phyloP scores from a whole-genome alignment of 2,797 vertebrate genomes.

The Zalophus californianus region DNA sequence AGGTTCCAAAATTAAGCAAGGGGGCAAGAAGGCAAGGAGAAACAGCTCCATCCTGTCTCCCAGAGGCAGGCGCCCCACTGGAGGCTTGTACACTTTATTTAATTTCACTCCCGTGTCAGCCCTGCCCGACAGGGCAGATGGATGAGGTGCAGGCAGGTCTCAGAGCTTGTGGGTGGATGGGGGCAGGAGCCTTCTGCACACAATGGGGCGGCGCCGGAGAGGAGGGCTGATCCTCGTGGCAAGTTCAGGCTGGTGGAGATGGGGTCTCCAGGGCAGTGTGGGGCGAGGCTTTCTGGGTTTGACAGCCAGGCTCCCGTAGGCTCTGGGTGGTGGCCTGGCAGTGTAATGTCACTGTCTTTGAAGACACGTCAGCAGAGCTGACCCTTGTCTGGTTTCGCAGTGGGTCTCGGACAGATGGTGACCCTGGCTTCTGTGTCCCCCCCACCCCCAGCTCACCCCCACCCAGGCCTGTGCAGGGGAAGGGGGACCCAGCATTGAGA shows the following conservation, averaged over 20 bases:
- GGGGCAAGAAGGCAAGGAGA: neutral
- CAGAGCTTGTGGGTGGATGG: fast-evolving
- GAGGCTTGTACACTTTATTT: neutral
- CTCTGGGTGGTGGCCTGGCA: neutral
- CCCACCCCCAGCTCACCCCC: fast-evolving
- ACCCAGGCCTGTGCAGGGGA: neutral
- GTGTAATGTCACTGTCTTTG: neutral
- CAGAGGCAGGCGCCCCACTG: neutral
- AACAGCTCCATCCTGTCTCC: neutral
- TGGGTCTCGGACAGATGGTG: neutral
- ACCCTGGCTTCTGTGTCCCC: neutral
- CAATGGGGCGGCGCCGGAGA: fast-evolving
- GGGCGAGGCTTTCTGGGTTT: neutral
- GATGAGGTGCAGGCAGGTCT: neutral
- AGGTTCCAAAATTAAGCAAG: neutral
- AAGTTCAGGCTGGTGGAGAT: neutral
- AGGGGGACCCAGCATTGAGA: neutral
- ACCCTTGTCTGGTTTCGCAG: neutral
- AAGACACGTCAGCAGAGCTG: neutral
- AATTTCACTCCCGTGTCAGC: neutral
- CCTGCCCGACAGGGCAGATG: no score
- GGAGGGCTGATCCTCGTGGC: neutral
- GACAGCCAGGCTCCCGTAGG: neutral
- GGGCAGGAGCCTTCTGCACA: neutral
- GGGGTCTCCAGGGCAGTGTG: neutral